phyloP scores from a whole-genome alignment of 2,113 vertebrate species.

The Seriola dumerili region DNA sequence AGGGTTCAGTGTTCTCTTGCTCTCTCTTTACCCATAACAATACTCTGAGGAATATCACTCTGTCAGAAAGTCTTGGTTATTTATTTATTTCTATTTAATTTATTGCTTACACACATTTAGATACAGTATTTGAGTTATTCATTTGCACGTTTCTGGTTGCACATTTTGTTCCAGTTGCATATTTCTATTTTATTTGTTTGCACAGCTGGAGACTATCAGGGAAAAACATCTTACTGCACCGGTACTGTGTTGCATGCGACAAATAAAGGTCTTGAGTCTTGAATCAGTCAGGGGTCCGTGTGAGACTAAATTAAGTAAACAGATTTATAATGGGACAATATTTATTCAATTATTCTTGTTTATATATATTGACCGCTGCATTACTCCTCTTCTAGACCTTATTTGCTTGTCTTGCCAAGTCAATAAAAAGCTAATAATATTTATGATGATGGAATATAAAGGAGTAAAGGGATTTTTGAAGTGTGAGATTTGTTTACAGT shows the following conservation, averaged over 20 bases:
- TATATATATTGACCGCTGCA: not conserved
- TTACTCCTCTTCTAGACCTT: constrained; percentile 5
- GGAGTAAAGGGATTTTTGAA: not conserved
- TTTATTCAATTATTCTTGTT: constrained; percentile 33
- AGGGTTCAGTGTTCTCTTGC: not conserved
- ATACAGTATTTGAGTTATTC: too few species aligned
- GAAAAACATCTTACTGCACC: too few species aligned
- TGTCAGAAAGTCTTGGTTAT: too few species aligned
- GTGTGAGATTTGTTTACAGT: not conserved
- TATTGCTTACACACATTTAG: too few species aligned
- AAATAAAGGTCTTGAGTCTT: not conserved
- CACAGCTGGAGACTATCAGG: too few species aligned
- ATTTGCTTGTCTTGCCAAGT: constrained; percentile 17
- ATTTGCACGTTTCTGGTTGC: too few species aligned
- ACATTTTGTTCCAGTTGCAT: too few species aligned
- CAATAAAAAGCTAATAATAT: constrained; percentile 17
- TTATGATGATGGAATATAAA: constrained; percentile 5
- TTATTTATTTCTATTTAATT: too few species aligned
- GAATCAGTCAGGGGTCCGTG: too few species aligned
- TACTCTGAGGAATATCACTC: too few species aligned
- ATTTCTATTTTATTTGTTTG: too few species aligned
- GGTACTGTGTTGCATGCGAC: not conserved
- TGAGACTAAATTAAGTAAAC: constrained; percentile 17
- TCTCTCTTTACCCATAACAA: not conserved
- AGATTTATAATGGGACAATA: constrained; percentile 10